Evolutionary conservation across 2,888 invertebrate genomes (phyloP).

Genomic region (Drosophila picticornis): DNA sequence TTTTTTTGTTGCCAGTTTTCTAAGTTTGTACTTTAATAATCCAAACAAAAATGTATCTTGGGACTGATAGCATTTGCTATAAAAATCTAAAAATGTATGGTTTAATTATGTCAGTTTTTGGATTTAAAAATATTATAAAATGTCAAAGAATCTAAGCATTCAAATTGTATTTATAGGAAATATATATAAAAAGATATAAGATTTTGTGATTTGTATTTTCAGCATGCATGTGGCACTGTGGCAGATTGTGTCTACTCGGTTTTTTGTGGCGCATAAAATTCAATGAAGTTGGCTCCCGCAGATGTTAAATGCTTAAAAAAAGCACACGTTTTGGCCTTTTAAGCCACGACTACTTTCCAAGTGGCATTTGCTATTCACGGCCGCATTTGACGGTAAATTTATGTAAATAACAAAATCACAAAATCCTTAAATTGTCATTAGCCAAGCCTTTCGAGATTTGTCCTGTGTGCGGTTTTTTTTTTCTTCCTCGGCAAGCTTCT

Average conservation of each 20-base stretch:
- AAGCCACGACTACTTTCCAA: conserved; percentile 1
- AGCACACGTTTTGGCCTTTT: conserved; percentile 24
- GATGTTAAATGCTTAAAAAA: conserved; percentile 25
- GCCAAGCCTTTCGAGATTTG: conserved; percentile 71
- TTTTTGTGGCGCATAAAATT: conserved; percentile 37
- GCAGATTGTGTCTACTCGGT: not conserved
- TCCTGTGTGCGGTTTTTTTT: conserved; percentile 25
- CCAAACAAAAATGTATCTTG: not conserved
- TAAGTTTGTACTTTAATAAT: not conserved
- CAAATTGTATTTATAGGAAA: not conserved
- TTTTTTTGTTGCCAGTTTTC: not conserved
- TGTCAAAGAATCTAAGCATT: not conserved
- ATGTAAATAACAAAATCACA: conserved; percentile 76
- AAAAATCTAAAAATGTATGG: not conserved
- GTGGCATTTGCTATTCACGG: conserved; percentile 38
- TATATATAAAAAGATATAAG: not conserved
- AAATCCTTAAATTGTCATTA: conserved; percentile 81
- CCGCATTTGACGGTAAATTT: conserved; percentile 65
- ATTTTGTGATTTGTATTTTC: not conserved
- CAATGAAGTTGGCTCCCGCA: conserved; percentile 34
- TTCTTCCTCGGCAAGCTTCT: conserved; percentile 1
- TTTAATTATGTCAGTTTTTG: not conserved
- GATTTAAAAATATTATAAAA: not conserved
- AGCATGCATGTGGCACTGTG: not conserved
- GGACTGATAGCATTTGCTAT: not conserved